Base-by-base conservation (phyloP, 2,888 invertebrate genomes). In the Archips xylosteana region DNA sequence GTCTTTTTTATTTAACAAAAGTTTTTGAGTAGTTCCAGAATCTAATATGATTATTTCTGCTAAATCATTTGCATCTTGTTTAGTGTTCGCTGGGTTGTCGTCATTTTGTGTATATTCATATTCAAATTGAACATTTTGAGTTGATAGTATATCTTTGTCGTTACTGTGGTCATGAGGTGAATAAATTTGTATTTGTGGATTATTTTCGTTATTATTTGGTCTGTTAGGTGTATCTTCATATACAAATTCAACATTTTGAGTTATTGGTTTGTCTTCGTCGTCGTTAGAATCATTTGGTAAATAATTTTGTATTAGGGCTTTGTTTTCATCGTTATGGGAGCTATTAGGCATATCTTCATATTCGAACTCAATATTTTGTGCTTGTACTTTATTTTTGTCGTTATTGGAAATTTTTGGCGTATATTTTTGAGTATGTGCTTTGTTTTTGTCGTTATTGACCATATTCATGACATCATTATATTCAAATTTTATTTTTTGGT, bases 1-100 rank as follows among this genome's bases (percentile, higher is more conserved):
- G 12, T 57, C 57, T 57, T 57, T 57, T 12, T 57, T 57, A 32
- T 57, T 57, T 12, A 57, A 32, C 57, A 12, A 57, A 32, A 57
- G 57, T 32, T 32, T 57, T 12, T 32, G 57, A 32, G 57, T 57
- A 32, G 57, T 57, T 32, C 57, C 57, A 10, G 57, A 57, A 32
- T 57, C 57, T 32, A 12, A 10, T 32, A 57, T 57, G 32, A 57
- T 12, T 32, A 57, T 57, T 57, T 57, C 57, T 32, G 57, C 57
- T 57, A 32, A 3, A 4, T 57, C 57, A 32, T 12, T 32, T 2
- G 23, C 32, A 23, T 54, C 15, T 57, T 57, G 57, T 1, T 32
- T 23, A 9, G 23, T 9, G 9, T 9, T 32, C 8, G 8, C 15
- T 54, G 9, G 9, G 1, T 54, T 1, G 6, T 54, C 54, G 6